Percentiles rank a stretch among this genome's conserved stretches.
phyloP scores from a whole-genome alignment of 2,113 vertebrate species.

The Python bivittatus region DNA sequence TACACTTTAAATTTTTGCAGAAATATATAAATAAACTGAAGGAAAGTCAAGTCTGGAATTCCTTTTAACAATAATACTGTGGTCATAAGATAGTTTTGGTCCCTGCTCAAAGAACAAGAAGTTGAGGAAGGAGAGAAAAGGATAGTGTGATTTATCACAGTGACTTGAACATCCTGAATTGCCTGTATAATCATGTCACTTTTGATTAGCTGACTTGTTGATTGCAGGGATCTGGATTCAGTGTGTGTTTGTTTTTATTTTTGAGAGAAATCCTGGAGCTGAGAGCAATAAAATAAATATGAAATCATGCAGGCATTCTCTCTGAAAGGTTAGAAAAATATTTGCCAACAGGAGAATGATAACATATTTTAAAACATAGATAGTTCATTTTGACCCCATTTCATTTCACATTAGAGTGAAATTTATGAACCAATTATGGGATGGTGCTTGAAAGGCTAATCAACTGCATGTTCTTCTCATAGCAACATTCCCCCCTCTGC shows the following conservation, averaged over 20 bases:
- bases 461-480: neutral
- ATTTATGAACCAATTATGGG: constrained; percentile 38
- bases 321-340: neutral
- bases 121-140: neutral
- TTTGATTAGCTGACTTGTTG: neutral
- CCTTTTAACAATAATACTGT: neutral
- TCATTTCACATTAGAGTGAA: constrained; percentile 47
- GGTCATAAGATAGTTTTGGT: neutral
- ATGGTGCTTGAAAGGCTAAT: constrained; percentile 43
- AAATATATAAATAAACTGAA: constrained; percentile 18
- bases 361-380: constrained; percentile 51
- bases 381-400: constrained; percentile 48
- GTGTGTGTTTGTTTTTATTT: neutral
- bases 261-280: neutral
- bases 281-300: constrained; percentile 16
- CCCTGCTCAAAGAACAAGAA: neutral
- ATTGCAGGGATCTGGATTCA: neutral
- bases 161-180: neutral
- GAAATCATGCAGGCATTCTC: constrained; percentile 4
- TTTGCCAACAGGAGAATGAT: constrained; percentile 34
- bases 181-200: neutral
- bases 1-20: neutral
- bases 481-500: neutral
- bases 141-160: rapidly evolving
- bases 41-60: neutral